phyloP scores from a whole-genome alignment of 1,140 invertebrate genomes.

The Ctenoplectra terminalis region DNA sequence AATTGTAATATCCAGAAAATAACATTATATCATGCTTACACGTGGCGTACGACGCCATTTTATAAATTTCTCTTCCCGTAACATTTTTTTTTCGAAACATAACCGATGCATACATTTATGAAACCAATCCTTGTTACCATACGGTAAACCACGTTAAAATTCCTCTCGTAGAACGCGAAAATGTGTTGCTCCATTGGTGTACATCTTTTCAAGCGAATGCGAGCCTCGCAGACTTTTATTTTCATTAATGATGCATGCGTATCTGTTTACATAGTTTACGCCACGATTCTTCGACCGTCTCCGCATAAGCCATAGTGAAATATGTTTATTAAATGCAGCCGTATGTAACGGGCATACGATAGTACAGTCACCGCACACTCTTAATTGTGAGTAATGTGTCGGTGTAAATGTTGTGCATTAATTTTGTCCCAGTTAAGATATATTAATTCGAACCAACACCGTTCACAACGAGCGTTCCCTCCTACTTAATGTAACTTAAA shows the following conservation, averaged over 20 bases:
- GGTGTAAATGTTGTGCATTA: conserved; percentile 10
- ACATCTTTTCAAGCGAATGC: neutral
- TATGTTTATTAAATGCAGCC: conserved; percentile 33
- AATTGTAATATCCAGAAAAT: neutral
- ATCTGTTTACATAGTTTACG: neutral
- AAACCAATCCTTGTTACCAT: neutral
- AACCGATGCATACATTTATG: neutral
- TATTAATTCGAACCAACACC: neutral
- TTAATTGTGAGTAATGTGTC: conserved; percentile 33
- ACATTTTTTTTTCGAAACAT: neutral
- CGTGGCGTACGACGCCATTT: neutral
- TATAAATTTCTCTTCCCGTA: neutral
- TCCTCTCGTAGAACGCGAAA: neutral
- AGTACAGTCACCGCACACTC: neutral
- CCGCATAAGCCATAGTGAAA: conserved; percentile 22
- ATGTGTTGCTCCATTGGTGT: neutral
- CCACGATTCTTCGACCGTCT: neutral
- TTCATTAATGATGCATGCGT: conserved; percentile 21
- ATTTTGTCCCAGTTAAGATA: neutral
- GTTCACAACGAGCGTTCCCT: neutral
- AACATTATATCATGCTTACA: neutral
- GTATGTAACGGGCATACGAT: conserved; percentile 1
- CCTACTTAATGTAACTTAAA: neutral
- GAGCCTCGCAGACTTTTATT: conserved; percentile 3
- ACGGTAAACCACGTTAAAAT: neutral